Conservation (phyloP, 2,888 invertebrate species). For the Rhopalosiphum nymphaeae region DNA sequence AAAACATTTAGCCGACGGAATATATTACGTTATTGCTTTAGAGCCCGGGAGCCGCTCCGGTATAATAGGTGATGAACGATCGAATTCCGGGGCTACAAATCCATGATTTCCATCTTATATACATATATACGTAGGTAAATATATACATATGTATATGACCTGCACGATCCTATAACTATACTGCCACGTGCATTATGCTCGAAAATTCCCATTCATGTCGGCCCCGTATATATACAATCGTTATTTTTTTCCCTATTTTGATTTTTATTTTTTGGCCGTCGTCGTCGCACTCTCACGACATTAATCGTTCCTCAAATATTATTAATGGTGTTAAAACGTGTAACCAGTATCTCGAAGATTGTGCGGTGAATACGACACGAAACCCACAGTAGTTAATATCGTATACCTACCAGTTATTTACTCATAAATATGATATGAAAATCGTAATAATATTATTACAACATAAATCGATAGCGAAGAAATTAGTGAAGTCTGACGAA, state of each 20-base stretch:
- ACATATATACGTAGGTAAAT: neutral
- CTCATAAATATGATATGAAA: neutral
- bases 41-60: conserved; percentile 57
- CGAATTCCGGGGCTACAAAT: conserved; percentile 35
- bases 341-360: neutral
- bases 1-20: conserved; percentile 59
- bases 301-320: conserved; percentile 37
- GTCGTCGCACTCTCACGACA: neutral
- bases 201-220: neutral
- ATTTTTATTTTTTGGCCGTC: neutral
- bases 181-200: conserved; percentile 24
- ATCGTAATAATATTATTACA: neutral
- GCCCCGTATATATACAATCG: neutral
- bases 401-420: neutral
- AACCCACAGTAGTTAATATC: neutral
- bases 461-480: neutral
- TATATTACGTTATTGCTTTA: conserved; percentile 55
- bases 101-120: conserved; percentile 16
- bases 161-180: neutral
- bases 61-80: conserved; percentile 56
- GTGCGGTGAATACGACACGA: neutral
- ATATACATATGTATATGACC: neutral
- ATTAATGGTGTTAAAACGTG: neutral
- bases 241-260: neutral
- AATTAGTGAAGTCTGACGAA: neutral